Evolutionary conservation across 1,140 invertebrate genomes (phyloP), one percentile per base, ranked within the genome.

Genomic region (Orius laevigatus): DNA sequence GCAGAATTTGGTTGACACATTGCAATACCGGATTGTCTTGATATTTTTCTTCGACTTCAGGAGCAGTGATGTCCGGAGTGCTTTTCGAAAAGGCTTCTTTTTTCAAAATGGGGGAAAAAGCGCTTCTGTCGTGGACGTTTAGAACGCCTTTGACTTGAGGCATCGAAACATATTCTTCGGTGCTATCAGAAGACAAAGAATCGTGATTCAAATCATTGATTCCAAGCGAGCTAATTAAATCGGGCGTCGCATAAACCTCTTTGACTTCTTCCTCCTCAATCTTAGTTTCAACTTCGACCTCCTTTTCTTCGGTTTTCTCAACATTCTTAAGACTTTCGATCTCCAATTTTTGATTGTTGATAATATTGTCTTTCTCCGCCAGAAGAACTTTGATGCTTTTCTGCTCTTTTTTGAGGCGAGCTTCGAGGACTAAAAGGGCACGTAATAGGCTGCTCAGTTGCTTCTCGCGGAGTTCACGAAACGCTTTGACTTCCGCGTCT

Each of bases 1-100:
- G 59, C 5, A 83, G 63, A 52, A 83, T 82, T 62, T 81, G 79
- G 66, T 81, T 82, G 20, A 83, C 78, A 56, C 79, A 81, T 58
- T 82, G 78, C 14, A 82, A 60, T 1, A 83, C 79, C 1, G 79
- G 79, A 63, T 81, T 81, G 55, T 81, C 78, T 59, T 78, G 53
- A 34, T 57, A 60, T 16, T 59, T 51, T 46, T 49, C 33, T 10
- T 45, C 32, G 11, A 41, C 46, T 19, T 46, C 19, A 20, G 46
- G 16, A 19, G 5, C 43, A n/a, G 20, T 15, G 6, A 46, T 46
- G 43, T 50, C 49, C 5, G 49, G 49, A 2, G 31, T 15, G 14
- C 44, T 34, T 14, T 36, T 15, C 5, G 41, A 46, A 15, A 35
- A 36, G 10, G 46, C 20, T 36, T 47, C 16, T 2, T 31, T 38